Evolutionary conservation across 2,113 vertebrate species (phyloP).

Genomic region (Rafetus swinhoei): DNA sequence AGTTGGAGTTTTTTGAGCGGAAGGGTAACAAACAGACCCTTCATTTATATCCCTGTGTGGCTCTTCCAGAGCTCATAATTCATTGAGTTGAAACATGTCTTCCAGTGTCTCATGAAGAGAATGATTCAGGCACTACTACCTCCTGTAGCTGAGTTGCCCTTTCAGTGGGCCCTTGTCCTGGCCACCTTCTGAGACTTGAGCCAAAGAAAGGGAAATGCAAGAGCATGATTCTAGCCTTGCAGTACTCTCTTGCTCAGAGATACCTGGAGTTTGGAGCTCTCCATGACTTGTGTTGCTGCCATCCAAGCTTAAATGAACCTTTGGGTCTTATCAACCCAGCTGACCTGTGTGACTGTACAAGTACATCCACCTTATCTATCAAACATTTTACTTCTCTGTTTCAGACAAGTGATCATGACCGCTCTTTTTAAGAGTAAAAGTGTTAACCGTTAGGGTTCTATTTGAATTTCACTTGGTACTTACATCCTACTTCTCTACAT

Average conservation of each 20-base stretch:
- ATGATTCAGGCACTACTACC: background rate
- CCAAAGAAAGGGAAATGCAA: conserved; percentile 6
- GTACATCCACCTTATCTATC: conserved; percentile 36
- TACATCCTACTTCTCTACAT: background rate
- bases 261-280: conserved; percentile 44
- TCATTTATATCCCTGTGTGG: background rate
- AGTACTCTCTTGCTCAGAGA: background rate
- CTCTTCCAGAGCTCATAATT: background rate
- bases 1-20: background rate
- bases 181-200: background rate
- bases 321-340: conserved; percentile 47
- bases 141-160: background rate
- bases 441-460: background rate
- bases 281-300: conserved; percentile 29
- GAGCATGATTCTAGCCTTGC: background rate
- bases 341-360: conserved; percentile 36
- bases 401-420: conserved; percentile 48
- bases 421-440: background rate
- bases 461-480: conserved; percentile 20
- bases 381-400: conserved; percentile 33
- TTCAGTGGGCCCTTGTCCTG: conserved; percentile 6
- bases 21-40: background rate
- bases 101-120: background rate
- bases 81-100: background rate
- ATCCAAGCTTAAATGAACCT: conserved; percentile 19